Conservation (phyloP, 1,140 invertebrate genomes). For the Hesperophylax magnus region DNA sequence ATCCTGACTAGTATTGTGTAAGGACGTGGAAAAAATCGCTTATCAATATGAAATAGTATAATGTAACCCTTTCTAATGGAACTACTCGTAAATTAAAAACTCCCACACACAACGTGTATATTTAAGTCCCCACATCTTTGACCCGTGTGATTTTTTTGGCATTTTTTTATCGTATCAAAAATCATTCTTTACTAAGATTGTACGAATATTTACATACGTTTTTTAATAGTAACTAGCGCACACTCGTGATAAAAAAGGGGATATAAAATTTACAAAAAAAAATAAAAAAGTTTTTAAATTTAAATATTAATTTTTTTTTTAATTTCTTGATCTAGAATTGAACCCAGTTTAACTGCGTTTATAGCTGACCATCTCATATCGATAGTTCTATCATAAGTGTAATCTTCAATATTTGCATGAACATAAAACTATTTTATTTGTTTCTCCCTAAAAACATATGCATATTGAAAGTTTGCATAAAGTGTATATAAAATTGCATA, state of each 20-base stretch:
- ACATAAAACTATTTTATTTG: too few relatives aligned
- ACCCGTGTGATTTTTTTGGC: too few relatives aligned
- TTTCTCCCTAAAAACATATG: background rate
- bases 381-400: background rate
- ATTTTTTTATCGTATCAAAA: too few relatives aligned
- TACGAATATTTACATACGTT: background rate
- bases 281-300: too few relatives aligned
- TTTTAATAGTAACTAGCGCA: background rate
- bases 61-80: background rate
- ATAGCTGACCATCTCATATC: too few relatives aligned
- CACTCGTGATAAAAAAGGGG: background rate
- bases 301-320: too few relatives aligned
- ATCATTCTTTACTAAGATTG: background rate
- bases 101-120: background rate
- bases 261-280: too few relatives aligned
- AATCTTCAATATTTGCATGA: too few relatives aligned
- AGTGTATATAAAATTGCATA: too few relatives aligned
- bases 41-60: constrained; percentile 11
- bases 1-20: background rate
- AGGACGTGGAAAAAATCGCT: background rate
- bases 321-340: too few relatives aligned
- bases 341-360: too few relatives aligned
- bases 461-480: background rate
- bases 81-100: background rate
- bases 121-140: too few relatives aligned